These are phyloP conservation scores for Peromyscus polionotus DNA, from an alignment of 2,113 vertebrate genomes.

Conservation along the genomic window DNA sequence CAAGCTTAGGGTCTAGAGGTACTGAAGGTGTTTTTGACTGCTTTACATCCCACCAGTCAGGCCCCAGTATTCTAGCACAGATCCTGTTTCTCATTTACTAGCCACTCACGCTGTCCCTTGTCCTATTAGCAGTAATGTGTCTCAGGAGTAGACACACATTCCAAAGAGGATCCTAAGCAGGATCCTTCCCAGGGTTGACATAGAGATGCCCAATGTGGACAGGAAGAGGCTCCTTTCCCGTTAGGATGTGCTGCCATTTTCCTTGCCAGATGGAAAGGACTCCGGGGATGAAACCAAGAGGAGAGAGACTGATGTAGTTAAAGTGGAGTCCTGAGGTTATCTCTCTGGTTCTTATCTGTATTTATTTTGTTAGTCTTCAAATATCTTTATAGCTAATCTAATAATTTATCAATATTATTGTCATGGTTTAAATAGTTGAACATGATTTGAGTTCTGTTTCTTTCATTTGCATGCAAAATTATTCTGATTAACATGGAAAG, in stretches of 20 bases:
- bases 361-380: not conserved
- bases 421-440: slow-evolving; percentile 27
- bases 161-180: not conserved
- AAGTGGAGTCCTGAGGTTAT: not conserved
- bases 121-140: not conserved
- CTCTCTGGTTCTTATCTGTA: not conserved
- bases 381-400: slow-evolving; percentile 15
- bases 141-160: not conserved
- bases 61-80: not conserved
- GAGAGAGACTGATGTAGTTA: not conserved
- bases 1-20: not conserved
- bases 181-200: not conserved
- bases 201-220: not conserved
- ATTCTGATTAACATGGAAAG: not conserved
- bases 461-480: not conserved
- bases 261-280: not conserved
- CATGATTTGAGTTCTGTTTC: not conserved
- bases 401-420: not conserved
- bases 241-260: not conserved
- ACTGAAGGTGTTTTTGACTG: not conserved
- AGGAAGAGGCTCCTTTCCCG: not conserved
- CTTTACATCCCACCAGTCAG: not conserved
- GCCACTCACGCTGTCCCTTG: not conserved
- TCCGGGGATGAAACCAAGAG: not conserved
- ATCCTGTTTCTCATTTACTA: not conserved